Percentiles rank a stretch among this genome's conserved stretches.
These are phyloP conservation scores for Albula glossodonta DNA, from an alignment of 2,113 vertebrate genomes.

Conservation along the genomic window DNA sequence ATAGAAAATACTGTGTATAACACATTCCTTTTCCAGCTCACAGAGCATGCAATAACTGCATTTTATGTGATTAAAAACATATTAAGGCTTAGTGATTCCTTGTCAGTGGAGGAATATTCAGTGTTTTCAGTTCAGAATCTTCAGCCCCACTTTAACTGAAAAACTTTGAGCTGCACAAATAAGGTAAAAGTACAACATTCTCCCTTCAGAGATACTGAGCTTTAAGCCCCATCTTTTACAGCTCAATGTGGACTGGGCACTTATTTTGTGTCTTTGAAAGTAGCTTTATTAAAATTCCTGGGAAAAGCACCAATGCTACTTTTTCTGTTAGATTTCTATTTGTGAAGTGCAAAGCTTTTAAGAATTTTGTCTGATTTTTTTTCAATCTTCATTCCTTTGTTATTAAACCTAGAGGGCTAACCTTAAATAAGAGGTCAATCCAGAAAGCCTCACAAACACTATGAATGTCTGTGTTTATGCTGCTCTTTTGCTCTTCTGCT, in stretches of 20 bases:
- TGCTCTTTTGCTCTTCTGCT: conserved; percentile 29
- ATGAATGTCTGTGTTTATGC: not conserved
- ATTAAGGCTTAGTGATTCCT: conserved; percentile 5
- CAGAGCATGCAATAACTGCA: not conserved
- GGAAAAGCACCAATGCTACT: too few species aligned
- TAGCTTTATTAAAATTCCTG: too few species aligned
- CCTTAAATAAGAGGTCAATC: not conserved
- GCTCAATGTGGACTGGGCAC: too few species aligned
- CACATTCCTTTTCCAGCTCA: not conserved
- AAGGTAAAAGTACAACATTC: too few species aligned
- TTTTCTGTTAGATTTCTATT: too few species aligned
- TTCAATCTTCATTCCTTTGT: not conserved
- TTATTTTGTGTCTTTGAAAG: too few species aligned
- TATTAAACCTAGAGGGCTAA: not conserved
- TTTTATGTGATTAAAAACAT: conserved; percentile 9
- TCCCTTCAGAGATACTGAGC: too few species aligned
- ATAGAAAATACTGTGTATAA: conserved; percentile 7
- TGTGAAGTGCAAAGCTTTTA: too few species aligned
- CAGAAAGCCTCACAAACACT: not conserved
- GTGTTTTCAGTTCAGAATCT: conserved; percentile 25
- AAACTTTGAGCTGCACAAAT: too few species aligned
- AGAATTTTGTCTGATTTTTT: not conserved
- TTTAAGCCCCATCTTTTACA: too few species aligned
- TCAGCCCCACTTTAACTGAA: not conserved
- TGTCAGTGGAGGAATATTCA: conserved; percentile 19